phyloP scores from a whole-genome alignment of 1,140 invertebrate species.

The Hylaeus volcanicus region DNA sequence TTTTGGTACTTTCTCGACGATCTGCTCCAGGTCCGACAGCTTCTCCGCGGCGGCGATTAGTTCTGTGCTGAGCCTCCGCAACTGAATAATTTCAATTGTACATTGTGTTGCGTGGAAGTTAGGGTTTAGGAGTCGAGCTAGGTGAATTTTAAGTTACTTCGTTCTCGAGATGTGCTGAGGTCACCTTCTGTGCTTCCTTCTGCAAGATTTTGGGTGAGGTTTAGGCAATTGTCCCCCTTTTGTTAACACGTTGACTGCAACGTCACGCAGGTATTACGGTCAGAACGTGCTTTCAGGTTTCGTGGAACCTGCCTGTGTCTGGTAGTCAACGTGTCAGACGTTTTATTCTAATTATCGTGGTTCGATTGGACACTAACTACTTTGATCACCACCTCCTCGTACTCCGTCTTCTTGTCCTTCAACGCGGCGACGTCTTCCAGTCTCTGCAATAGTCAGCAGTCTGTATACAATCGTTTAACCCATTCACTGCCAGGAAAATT shows the following conservation, averaged over 20 bases:
- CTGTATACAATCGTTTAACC: not conserved
- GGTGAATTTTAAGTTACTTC: slow-evolving; percentile 61
- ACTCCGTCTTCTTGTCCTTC: slow-evolving; percentile 71
- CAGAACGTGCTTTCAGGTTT: too few relatives aligned
- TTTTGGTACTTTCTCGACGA: slow-evolving; percentile 70
- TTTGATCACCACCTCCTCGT: slow-evolving; percentile 70
- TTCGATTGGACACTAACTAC: slow-evolving; percentile 52
- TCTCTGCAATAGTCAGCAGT: slow-evolving; percentile 62
- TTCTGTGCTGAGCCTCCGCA: slow-evolving; percentile 60
- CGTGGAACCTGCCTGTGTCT: too few relatives aligned
- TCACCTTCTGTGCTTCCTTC: slow-evolving; percentile 67
- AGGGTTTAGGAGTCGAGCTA: not conserved
- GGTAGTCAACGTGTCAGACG: too few relatives aligned
- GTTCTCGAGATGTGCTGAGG: slow-evolving; percentile 61
- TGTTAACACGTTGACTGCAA: too few relatives aligned
- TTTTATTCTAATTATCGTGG: not conserved
- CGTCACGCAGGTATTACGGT: too few relatives aligned
- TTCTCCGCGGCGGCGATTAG: slow-evolving; percentile 59
- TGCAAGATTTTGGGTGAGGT: slow-evolving; percentile 34
- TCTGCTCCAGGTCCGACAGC: slow-evolving; percentile 63
- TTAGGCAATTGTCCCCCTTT: too few relatives aligned
- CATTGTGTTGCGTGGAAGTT: not conserved
- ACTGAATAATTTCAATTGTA: slow-evolving; percentile 45
- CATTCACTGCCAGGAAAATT: too few relatives aligned
- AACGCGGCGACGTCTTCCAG: slow-evolving; percentile 64